Base-by-base conservation (phyloP, 2,113 vertebrate species). In the Corythornis vintsioides region DNA sequence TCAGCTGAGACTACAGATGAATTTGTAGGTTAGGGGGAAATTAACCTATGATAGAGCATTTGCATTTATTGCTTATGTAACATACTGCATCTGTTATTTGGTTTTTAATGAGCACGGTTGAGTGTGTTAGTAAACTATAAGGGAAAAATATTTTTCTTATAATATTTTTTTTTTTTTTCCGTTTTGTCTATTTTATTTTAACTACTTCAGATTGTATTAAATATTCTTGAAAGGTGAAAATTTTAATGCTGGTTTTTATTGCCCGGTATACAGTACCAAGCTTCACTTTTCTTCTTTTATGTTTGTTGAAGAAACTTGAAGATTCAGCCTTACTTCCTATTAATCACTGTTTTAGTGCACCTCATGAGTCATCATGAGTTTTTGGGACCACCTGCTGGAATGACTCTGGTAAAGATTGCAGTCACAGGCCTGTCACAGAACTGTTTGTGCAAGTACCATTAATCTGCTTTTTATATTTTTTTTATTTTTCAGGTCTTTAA, bases 401-500 rank as follows among this genome's bases (percentile, higher is more conserved):
- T 94, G 82, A 88, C 90, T 33, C 15, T 89, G 61, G 67, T 94
- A 93, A 96, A 93, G 94, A 86, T 40, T 86, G 60, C 35, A 66
- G 56, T 93, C 83, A 83, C 72, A 95, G 67, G 24, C 53, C 28
- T 77, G 28, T 89, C 67, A 77, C 77, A 88, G 57, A 85, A 57
- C 26, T 70, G 74, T 86, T 92, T 78, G 35, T 93, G 56, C 75
- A 71, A 90, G 55, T 83, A 64, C 84, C 79, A 86, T 95, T 98
- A 95, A 96, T 79, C 69, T 96, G 52, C 65, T 85, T 73, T 93
- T 90, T 95, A 77, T 97, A 77, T 97, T 91, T 90, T 63, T 95
- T 79, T 28, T 94, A 98, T 92, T 96, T 84, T 88, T 86, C 96
- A 99, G 99, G 98, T 99, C 55, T 99, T 99, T 97, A 99, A 98